These are phyloP conservation scores for Alexandromys fortis DNA, from an alignment of 2,113 vertebrate genomes.

Conservation along the genomic window DNA sequence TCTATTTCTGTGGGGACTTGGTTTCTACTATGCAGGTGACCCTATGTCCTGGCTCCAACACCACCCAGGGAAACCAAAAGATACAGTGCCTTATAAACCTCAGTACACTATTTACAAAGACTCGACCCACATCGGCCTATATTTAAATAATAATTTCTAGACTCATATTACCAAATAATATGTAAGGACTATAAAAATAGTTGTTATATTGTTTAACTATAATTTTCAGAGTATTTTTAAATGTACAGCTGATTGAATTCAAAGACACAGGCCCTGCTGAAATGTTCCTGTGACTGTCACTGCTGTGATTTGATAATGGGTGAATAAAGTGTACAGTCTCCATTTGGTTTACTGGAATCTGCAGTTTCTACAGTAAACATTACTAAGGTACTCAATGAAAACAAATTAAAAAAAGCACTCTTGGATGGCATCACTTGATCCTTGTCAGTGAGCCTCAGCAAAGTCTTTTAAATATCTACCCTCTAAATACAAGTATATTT, in stretches of 20 bases:
- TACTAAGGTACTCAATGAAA: not conserved
- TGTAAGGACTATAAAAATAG: not conserved
- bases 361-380: not conserved
- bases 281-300: not conserved
- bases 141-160: not conserved
- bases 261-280: not conserved
- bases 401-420: not conserved
- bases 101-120: not conserved
- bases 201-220: not conserved
- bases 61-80: not conserved
- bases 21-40: not conserved
- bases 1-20: not conserved
- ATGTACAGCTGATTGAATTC: not conserved
- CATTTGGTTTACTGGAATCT: constrained; percentile 6
- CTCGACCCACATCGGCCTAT: not conserved
- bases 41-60: not conserved
- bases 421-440: not conserved
- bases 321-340: not conserved
- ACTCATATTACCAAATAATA: not conserved
- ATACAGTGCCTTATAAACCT: not conserved
- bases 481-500: not conserved
- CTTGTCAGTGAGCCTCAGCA: not conserved
- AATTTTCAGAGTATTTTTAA: not conserved
- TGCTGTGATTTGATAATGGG: not conserved
- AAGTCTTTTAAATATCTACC: not conserved